These are phyloP conservation scores for Pterophyllum scalare DNA, from an alignment of 2,113 vertebrate species.

Conservation along the genomic window DNA sequence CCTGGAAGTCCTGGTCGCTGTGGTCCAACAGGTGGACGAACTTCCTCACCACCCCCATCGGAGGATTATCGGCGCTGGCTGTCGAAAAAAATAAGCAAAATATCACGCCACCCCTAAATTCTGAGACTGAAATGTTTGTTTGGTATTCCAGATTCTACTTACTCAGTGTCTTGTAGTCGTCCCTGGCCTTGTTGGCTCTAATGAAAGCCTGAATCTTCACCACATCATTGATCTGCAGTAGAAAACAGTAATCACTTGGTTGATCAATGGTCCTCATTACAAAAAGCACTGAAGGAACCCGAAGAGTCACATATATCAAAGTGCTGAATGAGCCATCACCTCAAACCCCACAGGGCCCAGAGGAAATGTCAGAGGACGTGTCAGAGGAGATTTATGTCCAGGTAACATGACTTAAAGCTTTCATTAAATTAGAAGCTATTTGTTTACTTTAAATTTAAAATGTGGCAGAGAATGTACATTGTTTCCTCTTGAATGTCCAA, in stretches of 20 bases:
- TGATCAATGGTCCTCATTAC: constrained; percentile 31
- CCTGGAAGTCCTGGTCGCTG: constrained; percentile 98
- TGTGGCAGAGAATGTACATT: background rate
- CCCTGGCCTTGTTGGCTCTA: constrained; percentile 96
- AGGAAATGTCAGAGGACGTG: constrained; percentile 25
- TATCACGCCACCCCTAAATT: background rate
- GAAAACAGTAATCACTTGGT: constrained; percentile 21
- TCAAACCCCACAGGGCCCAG: background rate
- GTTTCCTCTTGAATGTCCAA: background rate
- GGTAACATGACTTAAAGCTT: constrained; percentile 24
- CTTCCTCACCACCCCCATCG: constrained; percentile 95
- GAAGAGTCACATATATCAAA: constrained; percentile 24
- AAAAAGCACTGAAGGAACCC: constrained; percentile 1
- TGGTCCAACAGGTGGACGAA: constrained; percentile 98
- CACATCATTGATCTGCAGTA: constrained; percentile 89
- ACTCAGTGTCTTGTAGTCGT: constrained; percentile 99
- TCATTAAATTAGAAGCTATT: constrained; percentile 10
- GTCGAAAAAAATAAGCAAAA: background rate
- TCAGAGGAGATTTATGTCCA: constrained; percentile 10
- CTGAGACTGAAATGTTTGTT: background rate
- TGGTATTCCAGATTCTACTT: constrained; percentile 70
- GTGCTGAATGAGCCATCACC: constrained; percentile 29
- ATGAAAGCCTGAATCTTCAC: constrained; percentile 99
- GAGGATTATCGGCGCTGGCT: constrained; percentile 90
- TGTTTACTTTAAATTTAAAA: background rate